Percentiles rank a stretch among this genome's conserved stretches.
Conservation (phyloP, 2,113 vertebrate genomes). For the Fulmarus glacialis region DNA sequence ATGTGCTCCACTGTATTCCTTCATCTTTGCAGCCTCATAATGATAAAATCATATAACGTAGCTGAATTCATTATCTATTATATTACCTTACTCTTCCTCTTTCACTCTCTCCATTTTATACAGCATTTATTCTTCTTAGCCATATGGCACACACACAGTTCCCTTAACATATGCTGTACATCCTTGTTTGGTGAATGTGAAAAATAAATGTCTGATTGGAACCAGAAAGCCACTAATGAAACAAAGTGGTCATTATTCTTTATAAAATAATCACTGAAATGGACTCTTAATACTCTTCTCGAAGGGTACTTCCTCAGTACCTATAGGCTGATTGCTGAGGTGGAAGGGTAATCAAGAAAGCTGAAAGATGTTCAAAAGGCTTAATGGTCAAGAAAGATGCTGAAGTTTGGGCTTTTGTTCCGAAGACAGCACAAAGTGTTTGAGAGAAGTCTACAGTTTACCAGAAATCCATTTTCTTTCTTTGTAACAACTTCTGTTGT, state of each 20-base stretch:
- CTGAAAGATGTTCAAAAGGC: not conserved
- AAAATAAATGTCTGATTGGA: conserved; percentile 46
- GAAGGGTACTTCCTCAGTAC: not conserved
- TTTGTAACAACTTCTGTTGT: not conserved
- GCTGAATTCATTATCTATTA: not conserved
- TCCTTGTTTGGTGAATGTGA: not conserved
- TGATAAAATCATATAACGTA: not conserved
- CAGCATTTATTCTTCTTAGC: not conserved
- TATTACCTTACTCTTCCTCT: conserved; percentile 34
- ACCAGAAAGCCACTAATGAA: conserved; percentile 38
- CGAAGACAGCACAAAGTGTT: not conserved
- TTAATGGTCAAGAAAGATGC: not conserved
- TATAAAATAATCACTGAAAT: conserved; percentile 27
- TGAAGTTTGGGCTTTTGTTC: not conserved
- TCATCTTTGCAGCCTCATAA: not conserved
- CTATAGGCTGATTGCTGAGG: not conserved
- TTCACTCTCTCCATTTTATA: conserved; percentile 6
- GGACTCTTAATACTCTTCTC: not conserved
- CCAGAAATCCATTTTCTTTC: not conserved
- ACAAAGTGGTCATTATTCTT: conserved; percentile 31
- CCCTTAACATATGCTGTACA: not conserved
- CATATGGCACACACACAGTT: conserved; percentile 27
- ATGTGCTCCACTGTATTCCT: not conserved
- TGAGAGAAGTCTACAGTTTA: not conserved
- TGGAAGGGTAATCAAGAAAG: not conserved